Percentiles rank a stretch among this genome's conserved stretches.
Conservation (phyloP, 2,113 vertebrate species). For the Chaenogobius annularis region DNA sequence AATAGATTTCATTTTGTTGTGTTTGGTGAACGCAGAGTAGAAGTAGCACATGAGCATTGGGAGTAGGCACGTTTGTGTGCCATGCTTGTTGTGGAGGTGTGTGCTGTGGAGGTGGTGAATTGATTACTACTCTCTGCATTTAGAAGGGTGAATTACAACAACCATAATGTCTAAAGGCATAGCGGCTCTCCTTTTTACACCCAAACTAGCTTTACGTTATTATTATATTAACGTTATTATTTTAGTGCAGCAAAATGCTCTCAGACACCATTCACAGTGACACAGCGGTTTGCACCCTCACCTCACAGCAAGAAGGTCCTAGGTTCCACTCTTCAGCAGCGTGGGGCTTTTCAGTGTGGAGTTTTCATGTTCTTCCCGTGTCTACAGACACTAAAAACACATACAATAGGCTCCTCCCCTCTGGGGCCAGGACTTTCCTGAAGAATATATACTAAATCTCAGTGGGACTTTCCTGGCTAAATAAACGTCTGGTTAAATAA, state of each 20-base stretch:
- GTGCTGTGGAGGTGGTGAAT: slow-evolving; percentile 55
- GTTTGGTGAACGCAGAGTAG: slow-evolving; percentile 13
- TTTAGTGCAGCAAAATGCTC: slow-evolving; percentile 2
- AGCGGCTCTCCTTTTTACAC: slow-evolving; percentile 29
- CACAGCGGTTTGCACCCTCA: too few species aligned
- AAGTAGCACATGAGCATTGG: slow-evolving; percentile 50
- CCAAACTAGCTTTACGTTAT: slow-evolving; percentile 27
- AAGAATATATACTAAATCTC: too few species aligned
- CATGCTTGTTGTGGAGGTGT: slow-evolving; percentile 46
- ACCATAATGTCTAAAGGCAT: slow-evolving; percentile 10
- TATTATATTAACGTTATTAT: not conserved
- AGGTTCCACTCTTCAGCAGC: too few species aligned
- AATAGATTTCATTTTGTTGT: not conserved
- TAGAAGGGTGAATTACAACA: slow-evolving; percentile 22
- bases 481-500: too few species aligned
- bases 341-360: too few species aligned
- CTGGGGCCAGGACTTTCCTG: too few species aligned
- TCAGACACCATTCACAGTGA: slow-evolving; percentile 12
- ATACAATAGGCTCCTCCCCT: too few species aligned
- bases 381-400: too few species aligned
- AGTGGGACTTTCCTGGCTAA: too few species aligned
- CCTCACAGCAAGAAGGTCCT: too few species aligned
- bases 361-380: too few species aligned
- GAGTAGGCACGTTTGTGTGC: slow-evolving; percentile 42
- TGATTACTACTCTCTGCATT: slow-evolving; percentile 25